These are phyloP conservation scores for Montipora capitata DNA, from an alignment of 92 coral and sea anemone genomes.

Conservation along the genomic window DNA sequence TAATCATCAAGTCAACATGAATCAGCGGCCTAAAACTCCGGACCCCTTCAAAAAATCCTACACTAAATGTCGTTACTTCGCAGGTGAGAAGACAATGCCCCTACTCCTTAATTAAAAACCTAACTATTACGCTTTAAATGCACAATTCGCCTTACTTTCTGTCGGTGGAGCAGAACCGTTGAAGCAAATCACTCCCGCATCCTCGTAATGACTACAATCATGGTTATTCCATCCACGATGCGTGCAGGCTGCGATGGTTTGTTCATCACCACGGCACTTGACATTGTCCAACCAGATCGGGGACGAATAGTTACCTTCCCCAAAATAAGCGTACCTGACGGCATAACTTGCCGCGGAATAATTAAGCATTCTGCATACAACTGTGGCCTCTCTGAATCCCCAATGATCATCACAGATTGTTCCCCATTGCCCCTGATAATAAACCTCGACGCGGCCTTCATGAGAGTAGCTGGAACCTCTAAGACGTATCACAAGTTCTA, in stretches of 20 bases:
- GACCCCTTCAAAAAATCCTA: too few species aligned
- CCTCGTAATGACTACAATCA: conserved; percentile 9
- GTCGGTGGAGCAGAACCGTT: conserved; percentile 30
- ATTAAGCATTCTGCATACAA: conserved; percentile 43
- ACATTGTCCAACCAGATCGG: conserved; percentile 48
- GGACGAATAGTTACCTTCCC: conserved; percentile 8
- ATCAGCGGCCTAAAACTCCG: too few species aligned
- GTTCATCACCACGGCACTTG: conserved; percentile 46
- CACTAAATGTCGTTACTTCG: too few species aligned
- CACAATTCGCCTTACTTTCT: neutral
- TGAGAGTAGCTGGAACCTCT: neutral
- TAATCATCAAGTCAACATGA: too few species aligned
- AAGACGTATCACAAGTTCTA: neutral
- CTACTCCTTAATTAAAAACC: too few species aligned
- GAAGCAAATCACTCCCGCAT: conserved; percentile 46
- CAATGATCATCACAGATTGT: conserved; percentile 48
- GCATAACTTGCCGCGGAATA: conserved; percentile 23
- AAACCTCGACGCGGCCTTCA: conserved; percentile 43
- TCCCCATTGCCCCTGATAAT: conserved; percentile 27
- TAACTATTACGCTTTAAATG: neutral
- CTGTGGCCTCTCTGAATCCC: conserved; percentile 36
- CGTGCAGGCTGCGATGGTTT: conserved; percentile 36
- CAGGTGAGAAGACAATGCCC: too few species aligned
- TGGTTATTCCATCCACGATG: conserved; percentile 12
- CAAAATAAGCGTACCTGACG: conserved; percentile 18